Evolutionary conservation across 1,140 invertebrate genomes (phyloP), one percentile per base, ranked within the genome.

Genomic region (Muscidifurax raptorellus): DNA sequence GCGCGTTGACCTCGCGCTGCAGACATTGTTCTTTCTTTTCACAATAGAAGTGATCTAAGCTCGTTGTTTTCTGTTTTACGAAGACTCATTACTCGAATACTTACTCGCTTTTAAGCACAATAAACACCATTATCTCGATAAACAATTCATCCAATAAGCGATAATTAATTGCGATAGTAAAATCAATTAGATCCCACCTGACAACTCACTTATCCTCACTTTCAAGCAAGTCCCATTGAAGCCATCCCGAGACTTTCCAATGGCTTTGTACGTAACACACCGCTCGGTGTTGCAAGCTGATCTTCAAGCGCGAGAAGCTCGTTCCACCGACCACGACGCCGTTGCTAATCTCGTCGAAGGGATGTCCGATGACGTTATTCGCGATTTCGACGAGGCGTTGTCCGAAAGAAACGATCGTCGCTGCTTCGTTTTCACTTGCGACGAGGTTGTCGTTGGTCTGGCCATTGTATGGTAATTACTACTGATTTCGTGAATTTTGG

Each of bases 221-320:
- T 59, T 59, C 52, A 59, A 86, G 75, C 27, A 47, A 52, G 94
- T 96, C 0, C 94, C 95, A 2, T 93, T 94, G 9, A 94, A 94
- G 88, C 89, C 89, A 30, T 91, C 94, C 18, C 93, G 94, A 66
- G 94, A 93, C 67, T 94, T 94, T 86, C 91, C 94, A 59, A 94
- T 96, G 86, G 94, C 95, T 12, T 88, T 97, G 2, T 96, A 96
- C 86, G 87, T 96, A 2, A 93, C 95, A n/a, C 95, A 96, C 88
- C 93, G 94, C 9, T n/a, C 91, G 84, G 92, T 94, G 28, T 88
- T 96, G 6, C 84, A 94, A 90, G 93, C 94, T 91, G 90, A 88
- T 86, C 79, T 90, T 0, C 77, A 71, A 67, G 86, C 85, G 28
- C 86, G 90, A 9, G 72, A 80, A 69, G 88, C 88, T 6, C 75